Base-by-base conservation (phyloP, 2,888 invertebrate species). In the Cosmorhoe ocellata region DNA sequence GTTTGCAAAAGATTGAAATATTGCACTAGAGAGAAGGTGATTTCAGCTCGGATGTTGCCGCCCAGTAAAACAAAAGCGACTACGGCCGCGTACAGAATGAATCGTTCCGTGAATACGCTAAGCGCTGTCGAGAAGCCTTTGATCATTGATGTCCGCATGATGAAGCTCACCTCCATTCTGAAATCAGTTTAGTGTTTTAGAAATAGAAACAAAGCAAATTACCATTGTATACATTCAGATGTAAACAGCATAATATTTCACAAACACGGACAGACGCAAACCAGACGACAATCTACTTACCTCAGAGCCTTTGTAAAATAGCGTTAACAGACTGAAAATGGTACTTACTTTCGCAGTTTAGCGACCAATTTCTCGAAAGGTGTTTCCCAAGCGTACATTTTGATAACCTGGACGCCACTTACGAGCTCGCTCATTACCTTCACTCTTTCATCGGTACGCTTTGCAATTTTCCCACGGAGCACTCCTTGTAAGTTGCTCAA, bases 331-430 rank as follows among this genome's bases (percentile, higher is more conserved):
- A n/a, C 1, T 24, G 6, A 7, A 7, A 5, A 24, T 3, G 24
- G 2, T 14, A 78, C 87, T 77, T 84, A 95, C 95, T 91, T 93
- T 75, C 96, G 86, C 6, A 95, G 88, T 45, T 90, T 79, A 40
- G 92, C 91, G 1, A 96, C 93, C 0, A 95, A 79, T 48, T 92
- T 90, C 44, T 93, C 92, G 66, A 96, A 96, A 0, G 95, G 94
- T 58, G 92, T 93, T 71, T 97, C 96, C 93, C 96, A 97, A 1
- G 95, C 94, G 66, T 96, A 96, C 95, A 96, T 96, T 86, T 96
- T 97, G 63, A 96, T 95, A 0, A 96, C 95, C 67, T 94, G 92
- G 64, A 96, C 95, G 0, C 95, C 96, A 53, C 91, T 91, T 4
- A 96, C 93, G 45, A 96, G 92, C 81, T 96, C 96, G 63, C 93